Percentiles rank a stretch among this genome's conserved stretches.
Evolutionary conservation across 2,797 vertebrate species (phyloP).

Genomic region (Denticeps clupeoides): DNA sequence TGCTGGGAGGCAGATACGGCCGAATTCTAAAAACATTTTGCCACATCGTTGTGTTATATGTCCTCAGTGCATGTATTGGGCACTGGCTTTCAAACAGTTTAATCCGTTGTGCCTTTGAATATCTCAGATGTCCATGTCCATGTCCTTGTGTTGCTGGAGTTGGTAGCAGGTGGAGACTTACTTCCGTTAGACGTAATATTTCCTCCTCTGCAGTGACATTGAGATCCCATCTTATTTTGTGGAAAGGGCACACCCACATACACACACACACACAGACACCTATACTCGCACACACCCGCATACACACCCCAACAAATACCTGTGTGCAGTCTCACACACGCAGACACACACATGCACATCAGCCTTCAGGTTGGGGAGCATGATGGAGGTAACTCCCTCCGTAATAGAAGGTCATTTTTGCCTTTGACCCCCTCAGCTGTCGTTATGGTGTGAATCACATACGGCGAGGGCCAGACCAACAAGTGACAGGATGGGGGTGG

Average conservation of each 20-base stretch:
- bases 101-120: too few species aligned
- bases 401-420: background rate
- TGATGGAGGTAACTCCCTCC: background rate
- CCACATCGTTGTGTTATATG: too few species aligned
- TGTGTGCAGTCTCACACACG: background rate
- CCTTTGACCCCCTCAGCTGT: background rate
- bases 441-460: background rate
- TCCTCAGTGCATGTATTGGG: too few species aligned
- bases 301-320: conserved; percentile 2
- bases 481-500: too few species aligned
- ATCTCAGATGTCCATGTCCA: too few species aligned
- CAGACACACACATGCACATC: background rate
- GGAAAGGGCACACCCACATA: background rate
- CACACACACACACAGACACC: too few species aligned
- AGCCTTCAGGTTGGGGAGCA: background rate
- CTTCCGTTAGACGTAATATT: background rate
- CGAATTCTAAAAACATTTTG: too few species aligned
- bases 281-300: background rate
- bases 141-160: too few species aligned
- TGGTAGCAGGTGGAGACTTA: background rate
- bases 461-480: too few species aligned
- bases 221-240: background rate
- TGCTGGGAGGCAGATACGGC: background rate
- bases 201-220: background rate
- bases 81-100: too few species aligned